phyloP scores from a whole-genome alignment of 2,888 invertebrate species.

The Tiliacea aurago region DNA sequence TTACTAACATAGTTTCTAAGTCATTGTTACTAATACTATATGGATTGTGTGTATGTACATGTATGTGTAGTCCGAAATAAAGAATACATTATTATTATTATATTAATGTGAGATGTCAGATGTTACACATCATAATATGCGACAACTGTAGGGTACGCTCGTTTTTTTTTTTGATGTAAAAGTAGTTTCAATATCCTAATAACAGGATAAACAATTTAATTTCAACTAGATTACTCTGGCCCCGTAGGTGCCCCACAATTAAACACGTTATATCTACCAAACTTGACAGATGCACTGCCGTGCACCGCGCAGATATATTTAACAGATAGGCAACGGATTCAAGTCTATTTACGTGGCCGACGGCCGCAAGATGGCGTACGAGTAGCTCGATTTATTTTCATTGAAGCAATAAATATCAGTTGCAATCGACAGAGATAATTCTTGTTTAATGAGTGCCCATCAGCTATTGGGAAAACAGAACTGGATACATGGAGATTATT shows the following conservation, averaged over 20 bases:
- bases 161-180: not conserved
- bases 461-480: conserved; percentile 6
- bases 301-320: conserved; percentile 15
- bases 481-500: not conserved
- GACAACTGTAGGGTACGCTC: too few species aligned
- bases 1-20: too few species aligned
- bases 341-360: conserved; percentile 53
- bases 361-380: conserved; percentile 32
- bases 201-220: not conserved
- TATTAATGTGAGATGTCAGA: too few species aligned
- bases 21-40: too few species aligned
- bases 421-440: conserved; percentile 45
- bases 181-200: not conserved
- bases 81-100: too few species aligned
- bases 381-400: conserved; percentile 46
- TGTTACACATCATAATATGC: too few species aligned
- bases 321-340: conserved; percentile 26
- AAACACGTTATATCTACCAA: not conserved
- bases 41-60: too few species aligned
- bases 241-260: not conserved
- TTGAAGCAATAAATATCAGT: conserved; percentile 51
- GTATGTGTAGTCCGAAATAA: too few species aligned
- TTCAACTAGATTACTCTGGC: not conserved
- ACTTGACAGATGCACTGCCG: conserved; percentile 2
- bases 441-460: conserved; percentile 36